Percentiles rank a stretch among this genome's conserved stretches.
Evolutionary conservation across 2,113 vertebrate species (phyloP).

Genomic region (Lepisosteus oculatus): DNA sequence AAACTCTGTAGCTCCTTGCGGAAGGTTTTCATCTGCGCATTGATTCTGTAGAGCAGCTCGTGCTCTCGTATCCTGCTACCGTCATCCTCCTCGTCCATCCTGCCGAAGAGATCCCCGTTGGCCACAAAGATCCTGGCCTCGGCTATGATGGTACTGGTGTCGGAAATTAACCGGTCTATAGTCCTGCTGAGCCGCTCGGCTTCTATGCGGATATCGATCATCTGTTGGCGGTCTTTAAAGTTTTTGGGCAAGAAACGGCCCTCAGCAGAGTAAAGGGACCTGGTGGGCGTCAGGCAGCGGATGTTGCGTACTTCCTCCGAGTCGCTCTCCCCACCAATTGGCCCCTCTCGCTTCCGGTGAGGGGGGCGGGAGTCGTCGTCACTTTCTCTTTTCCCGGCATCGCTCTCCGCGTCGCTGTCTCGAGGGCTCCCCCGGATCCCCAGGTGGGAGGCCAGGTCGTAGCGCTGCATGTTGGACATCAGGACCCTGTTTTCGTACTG

Average conservation of each 20-base stretch:
- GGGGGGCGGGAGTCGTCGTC: conserved; percentile 90
- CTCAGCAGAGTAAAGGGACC: conserved; percentile 81
- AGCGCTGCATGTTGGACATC: conserved; percentile 98
- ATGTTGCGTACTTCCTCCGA: conserved; percentile 93
- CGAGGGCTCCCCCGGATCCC: conserved; percentile 89
- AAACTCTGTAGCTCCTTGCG: conserved; percentile 95
- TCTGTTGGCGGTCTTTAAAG: conserved; percentile 93
- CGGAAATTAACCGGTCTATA: conserved; percentile 91
- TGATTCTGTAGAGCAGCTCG: conserved; percentile 94
- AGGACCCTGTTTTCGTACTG: conserved; percentile 97
- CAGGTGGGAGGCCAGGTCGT: conserved; percentile 93
- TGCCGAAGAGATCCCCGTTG: conserved; percentile 88
- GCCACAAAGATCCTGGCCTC: conserved; percentile 91
- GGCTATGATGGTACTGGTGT: conserved; percentile 95
- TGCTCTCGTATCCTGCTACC: conserved; percentile 93
- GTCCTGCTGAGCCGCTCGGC: conserved; percentile 93
- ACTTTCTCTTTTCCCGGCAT: conserved; percentile 86
- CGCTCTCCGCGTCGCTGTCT: conserved; percentile 92
- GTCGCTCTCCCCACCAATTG: conserved; percentile 93
- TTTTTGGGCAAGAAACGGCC: conserved; percentile 84
- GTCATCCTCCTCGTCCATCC: conserved; percentile 92
- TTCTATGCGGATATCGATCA: conserved; percentile 95
- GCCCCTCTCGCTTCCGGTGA: conserved; percentile 93
- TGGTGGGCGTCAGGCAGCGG: conserved; percentile 89
- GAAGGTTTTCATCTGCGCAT: conserved; percentile 97